Evolutionary conservation across 2,797 vertebrate genomes (phyloP), one percentile per base, ranked within the genome.

Genomic region (Amblyopsis hoosieri): DNA sequence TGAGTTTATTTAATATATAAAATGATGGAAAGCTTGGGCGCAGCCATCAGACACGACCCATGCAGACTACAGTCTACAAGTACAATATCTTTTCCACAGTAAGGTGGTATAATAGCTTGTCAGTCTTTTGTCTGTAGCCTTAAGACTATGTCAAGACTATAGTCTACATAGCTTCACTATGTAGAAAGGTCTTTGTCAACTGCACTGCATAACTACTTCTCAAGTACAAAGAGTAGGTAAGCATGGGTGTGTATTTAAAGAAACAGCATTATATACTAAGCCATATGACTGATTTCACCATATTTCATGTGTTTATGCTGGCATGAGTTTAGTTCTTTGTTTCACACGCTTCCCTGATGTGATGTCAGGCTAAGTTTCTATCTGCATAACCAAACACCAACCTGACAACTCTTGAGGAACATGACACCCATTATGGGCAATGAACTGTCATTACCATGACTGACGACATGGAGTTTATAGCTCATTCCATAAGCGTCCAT

Each of bases 361-460:
- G 64, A 76, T 71, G 64, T 70, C 63, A 42, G 60, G 68, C 79
- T 68, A 63, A 67, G 81, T 87, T 80, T 84, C 52, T 63, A 33
- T 65, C 51, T 73, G 72, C 60, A 66, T 59, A 62, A 75, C 80
- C 46, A 17, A 75, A 72, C 90, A 89, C 81, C 37, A 0, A 79
- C 80, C 80, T 71, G 88, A 90, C 89, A 79, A 48, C 90, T 92
- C 80, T 85, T 87, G 13, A 37, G 80, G 75, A 84, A 54, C 13
- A 63, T 1, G 80, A 73, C 85, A 65, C 87, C 84, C 85, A 67
- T 63, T 51, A 5, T 45, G 50, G 45, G 68, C 78, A 64, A 51
- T 60, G 83, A 81, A 69, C 77, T 81, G 62, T 74, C 80, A 61
- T 78, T 72, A 56, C 55, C 46, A 57, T 71, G 69, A 81, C 80